Evolutionary conservation across 2,888 invertebrate genomes (phyloP), one percentile per base, ranked within the genome.

Genomic region (Dromius quadrimaculatus): DNA sequence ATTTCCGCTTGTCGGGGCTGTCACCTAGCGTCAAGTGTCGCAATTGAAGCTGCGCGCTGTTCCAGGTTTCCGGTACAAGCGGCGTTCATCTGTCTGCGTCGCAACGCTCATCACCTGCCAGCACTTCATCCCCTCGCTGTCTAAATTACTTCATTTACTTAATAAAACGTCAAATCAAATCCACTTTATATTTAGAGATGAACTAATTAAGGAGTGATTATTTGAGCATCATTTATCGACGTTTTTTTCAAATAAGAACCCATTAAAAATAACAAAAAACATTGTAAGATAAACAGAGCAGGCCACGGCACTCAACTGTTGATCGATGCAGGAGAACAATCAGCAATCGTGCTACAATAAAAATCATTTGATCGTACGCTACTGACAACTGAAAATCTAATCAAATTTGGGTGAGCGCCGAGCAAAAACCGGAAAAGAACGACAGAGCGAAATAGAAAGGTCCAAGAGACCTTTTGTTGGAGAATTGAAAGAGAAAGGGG

Each of bases 101-200:
- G 47, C 47, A 32, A 6, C 32, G 9, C 5, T 5, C 32, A 32
- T 34, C 57, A n/a, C 20, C 36, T 19, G 15, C 9, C 38, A 36
- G 36, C 59, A 32, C 45, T 5, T 8, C 45, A 13, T 54, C 28
- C 20, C 41, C 9, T n/a, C 45, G 34, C 64, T 64, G 34, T 64
- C 45, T 64, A 64, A 64, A 64, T 64, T 64, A 64, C 64, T 64
- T 64, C 47, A 64, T 64, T 64, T 64, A 64, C 47, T 47, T 64
- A 64, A 64, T 47, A 64, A 64, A 64, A 47, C 47, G 64, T 41
- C 34, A 50, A 64, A 64, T 64, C 64, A 64, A 64, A 64, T 64
- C 64, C 64, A 64, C 64, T 47, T 64, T 64, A 64, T 50, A 64
- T 64, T 64, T 50, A 47, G 64, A 64, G 32, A 64, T 41, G 64